Percentiles rank a stretch among this genome's conserved stretches.
phyloP scores from a whole-genome alignment of 2,888 invertebrate species.

The Drosophila demipolita region DNA sequence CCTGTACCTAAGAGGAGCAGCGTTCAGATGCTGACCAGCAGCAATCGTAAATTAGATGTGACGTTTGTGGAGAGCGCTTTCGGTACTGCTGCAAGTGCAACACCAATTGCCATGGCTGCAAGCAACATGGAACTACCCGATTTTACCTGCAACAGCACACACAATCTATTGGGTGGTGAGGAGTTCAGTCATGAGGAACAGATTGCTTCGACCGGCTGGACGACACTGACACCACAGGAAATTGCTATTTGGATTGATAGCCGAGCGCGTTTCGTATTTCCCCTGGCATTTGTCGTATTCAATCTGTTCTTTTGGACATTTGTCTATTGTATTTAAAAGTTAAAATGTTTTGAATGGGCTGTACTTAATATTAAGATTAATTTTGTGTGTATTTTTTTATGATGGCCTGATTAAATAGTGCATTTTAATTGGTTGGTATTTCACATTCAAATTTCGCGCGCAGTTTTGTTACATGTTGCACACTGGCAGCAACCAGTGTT shows the following conservation, averaged over 20 bases:
- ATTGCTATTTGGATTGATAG: slow-evolving; percentile 94
- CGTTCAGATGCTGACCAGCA: slow-evolving; percentile 41
- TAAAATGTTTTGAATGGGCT: slow-evolving; percentile 20
- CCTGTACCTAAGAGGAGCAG: slow-evolving; percentile 23
- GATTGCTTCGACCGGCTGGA: slow-evolving; percentile 86
- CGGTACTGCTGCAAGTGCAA: background rate
- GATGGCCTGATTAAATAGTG: slow-evolving; percentile 12
- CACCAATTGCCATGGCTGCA: slow-evolving; percentile 1
- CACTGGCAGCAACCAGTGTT: slow-evolving; percentile 44
- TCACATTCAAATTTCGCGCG: slow-evolving; percentile 45
- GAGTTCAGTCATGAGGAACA: slow-evolving; percentile 48
- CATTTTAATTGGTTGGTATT: background rate
- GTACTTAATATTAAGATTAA: slow-evolving; percentile 4
- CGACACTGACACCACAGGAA: slow-evolving; percentile 94
- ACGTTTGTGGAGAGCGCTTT: slow-evolving; percentile 66
- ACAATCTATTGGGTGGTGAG: slow-evolving; percentile 84
- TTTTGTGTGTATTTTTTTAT: slow-evolving; percentile 10
- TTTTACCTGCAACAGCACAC: slow-evolving; percentile 85
- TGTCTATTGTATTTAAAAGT: slow-evolving; percentile 85
- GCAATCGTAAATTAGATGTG: slow-evolving; percentile 65
- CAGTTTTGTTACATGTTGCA: slow-evolving; percentile 3
- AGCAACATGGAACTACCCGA: slow-evolving; percentile 27
- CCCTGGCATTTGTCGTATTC: slow-evolving; percentile 91
- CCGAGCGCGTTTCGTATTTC: slow-evolving; percentile 91
- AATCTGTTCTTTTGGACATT: slow-evolving; percentile 93